These are phyloP conservation scores for Gnathonemus longibarbis DNA, from an alignment of 2,113 vertebrate genomes.

Conservation along the genomic window DNA sequence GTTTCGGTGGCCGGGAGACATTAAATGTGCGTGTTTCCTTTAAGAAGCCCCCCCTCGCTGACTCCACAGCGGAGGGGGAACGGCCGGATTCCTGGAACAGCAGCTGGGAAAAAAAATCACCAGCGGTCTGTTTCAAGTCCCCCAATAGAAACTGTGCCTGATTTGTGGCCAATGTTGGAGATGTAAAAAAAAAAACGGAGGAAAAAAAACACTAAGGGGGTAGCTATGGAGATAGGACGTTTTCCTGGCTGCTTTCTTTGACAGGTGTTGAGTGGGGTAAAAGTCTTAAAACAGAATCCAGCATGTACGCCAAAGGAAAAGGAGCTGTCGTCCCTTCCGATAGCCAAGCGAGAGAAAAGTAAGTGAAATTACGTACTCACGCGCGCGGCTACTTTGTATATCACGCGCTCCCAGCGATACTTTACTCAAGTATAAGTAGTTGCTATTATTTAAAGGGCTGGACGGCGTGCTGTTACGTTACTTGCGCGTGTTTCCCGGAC, in stretches of 20 bases:
- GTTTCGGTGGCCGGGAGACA: not conserved
- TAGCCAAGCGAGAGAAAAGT: conserved; percentile 88
- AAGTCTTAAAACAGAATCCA: conserved; percentile 68
- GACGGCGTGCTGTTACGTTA: conserved; percentile 33
- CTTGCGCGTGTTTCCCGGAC: conserved; percentile 27
- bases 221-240: conserved; percentile 78
- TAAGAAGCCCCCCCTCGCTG: conserved; percentile 62
- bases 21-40: conserved; percentile 46
- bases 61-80: conserved; percentile 60
- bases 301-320: conserved; percentile 88
- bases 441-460: conserved; percentile 52
- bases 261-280: conserved; percentile 77
- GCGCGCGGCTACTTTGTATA: conserved; percentile 41
- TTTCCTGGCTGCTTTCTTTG: conserved; percentile 74
- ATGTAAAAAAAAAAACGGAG: conserved; percentile 61
- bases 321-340: conserved; percentile 87
- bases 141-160: conserved; percentile 74
- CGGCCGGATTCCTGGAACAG: conserved; percentile 73
- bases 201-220: conserved; percentile 60
- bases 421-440: conserved; percentile 51
- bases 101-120: conserved; percentile 58
- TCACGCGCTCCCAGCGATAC: conserved; percentile 46
- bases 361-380: conserved; percentile 58
- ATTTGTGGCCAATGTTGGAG: conserved; percentile 74
- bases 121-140: conserved; percentile 71